Evolutionary conservation across 2,113 vertebrate genomes (phyloP).

Genomic region (Colistium nudipinnis): DNA sequence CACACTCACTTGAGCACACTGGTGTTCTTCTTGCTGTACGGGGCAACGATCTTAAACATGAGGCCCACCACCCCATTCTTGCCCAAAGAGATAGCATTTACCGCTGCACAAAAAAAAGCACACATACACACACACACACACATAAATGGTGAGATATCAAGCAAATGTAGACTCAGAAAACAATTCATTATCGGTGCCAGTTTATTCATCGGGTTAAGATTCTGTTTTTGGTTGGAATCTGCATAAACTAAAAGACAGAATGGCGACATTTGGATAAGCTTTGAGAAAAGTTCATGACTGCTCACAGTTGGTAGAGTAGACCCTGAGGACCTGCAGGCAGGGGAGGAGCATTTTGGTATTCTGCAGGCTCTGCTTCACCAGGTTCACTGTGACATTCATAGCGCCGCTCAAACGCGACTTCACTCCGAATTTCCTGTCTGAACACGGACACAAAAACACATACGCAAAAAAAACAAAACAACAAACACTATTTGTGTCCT

Average conservation of each 20-base stretch:
- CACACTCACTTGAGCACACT: slow-evolving; percentile 91
- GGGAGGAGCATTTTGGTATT: slow-evolving; percentile 90
- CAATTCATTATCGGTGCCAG: no score
- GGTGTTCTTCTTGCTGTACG: slow-evolving; percentile 95
- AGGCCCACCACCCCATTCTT: slow-evolving; percentile 93
- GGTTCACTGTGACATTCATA: slow-evolving; percentile 87
- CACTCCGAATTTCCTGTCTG: slow-evolving; percentile 97
- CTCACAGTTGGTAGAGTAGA: slow-evolving; percentile 94
- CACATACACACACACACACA: no score
- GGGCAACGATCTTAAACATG: slow-evolving; percentile 92
- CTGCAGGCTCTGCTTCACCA: slow-evolving; percentile 93
- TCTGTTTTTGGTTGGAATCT: neutral
- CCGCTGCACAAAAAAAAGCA: slow-evolving; percentile 79
- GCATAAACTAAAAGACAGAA: no score
- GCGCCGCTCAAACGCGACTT: slow-evolving; percentile 93
- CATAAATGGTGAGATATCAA: neutral
- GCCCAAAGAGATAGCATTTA: slow-evolving; percentile 94
- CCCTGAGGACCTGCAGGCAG: slow-evolving; percentile 94
- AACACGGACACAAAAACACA: slow-evolving; percentile 49
- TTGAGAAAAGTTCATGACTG: slow-evolving; percentile 44
- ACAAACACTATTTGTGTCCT: no score
- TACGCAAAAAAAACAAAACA: no score
- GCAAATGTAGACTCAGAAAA: neutral
- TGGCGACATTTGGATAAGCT: no score
- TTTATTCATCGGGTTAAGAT: neutral